phyloP scores from a whole-genome alignment of 2,888 invertebrate genomes.

The Trissolcus japonicus region DNA sequence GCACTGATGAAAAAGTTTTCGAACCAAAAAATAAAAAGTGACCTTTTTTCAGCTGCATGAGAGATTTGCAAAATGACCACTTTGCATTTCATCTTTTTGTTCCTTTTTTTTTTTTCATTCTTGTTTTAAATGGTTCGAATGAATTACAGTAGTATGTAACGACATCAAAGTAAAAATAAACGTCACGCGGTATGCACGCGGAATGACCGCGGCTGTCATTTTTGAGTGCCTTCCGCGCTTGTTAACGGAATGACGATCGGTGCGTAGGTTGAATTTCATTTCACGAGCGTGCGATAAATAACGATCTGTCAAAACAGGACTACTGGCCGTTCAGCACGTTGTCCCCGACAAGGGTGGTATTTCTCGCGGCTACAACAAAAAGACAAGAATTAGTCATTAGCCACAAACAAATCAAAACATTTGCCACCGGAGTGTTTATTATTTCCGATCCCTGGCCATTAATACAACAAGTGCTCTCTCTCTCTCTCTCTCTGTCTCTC shows the following conservation, averaged over 20 bases:
- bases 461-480: slow-evolving; percentile 39
- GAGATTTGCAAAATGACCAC: no score
- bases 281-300: slow-evolving; percentile 68
- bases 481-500: no score
- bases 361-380: slow-evolving; percentile 51
- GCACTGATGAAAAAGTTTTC: slow-evolving; percentile 63
- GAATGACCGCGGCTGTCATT: slow-evolving; percentile 43
- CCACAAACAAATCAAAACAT: slow-evolving; percentile 49
- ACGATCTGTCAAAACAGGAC: slow-evolving; percentile 69
- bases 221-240: slow-evolving; percentile 45
- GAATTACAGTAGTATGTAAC: slow-evolving; percentile 10
- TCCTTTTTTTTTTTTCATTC: not conserved
- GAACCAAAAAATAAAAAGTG: slow-evolving; percentile 22
- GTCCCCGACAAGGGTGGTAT: slow-evolving; percentile 55
- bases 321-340: slow-evolving; percentile 64
- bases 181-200: slow-evolving; percentile 22
- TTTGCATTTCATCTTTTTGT: no score
- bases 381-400: slow-evolving; percentile 52
- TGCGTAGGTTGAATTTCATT: slow-evolving; percentile 62
- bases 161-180: slow-evolving; percentile 39
- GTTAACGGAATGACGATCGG: slow-evolving; percentile 50
- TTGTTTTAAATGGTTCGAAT: slow-evolving; percentile 1
- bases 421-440: slow-evolving; percentile 52
- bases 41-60: no score
- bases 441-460: slow-evolving; percentile 48